phyloP scores from a whole-genome alignment of 1,140 invertebrate species.

The Carcinoscorpius rotundicauda region DNA sequence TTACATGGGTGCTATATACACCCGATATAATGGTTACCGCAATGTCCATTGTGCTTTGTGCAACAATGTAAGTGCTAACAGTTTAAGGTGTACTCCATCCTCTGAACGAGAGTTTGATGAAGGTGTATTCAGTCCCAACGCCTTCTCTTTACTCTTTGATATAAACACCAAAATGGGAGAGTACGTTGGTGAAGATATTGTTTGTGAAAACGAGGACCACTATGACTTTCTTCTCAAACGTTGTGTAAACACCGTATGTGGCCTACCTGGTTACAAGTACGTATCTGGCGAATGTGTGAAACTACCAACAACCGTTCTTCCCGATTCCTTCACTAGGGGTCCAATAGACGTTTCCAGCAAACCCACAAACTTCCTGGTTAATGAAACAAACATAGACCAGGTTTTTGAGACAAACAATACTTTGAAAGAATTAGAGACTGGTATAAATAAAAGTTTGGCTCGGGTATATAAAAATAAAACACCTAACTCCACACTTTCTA shows the following conservation, averaged over 20 bases:
- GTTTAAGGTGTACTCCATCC: constrained; percentile 29
- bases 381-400: background rate
- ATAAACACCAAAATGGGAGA: constrained; percentile 28
- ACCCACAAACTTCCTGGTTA: background rate
- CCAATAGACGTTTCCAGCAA: no score
- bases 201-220: constrained; percentile 29
- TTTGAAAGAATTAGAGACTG: background rate
- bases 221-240: constrained; percentile 42
- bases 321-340: background rate
- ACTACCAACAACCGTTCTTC: background rate
- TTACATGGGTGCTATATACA: constrained; percentile 6
- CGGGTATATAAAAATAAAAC: background rate
- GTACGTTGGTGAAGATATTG: constrained; percentile 30
- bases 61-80: constrained; percentile 35
- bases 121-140: constrained; percentile 33
- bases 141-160: constrained; percentile 43
- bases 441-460: background rate
- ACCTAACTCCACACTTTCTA: no score
- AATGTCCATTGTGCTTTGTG: constrained; percentile 47
- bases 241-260: constrained; percentile 24
- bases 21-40: constrained; percentile 29
- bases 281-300: background rate
- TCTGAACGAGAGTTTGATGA: constrained; percentile 22
- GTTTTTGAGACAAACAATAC: background rate
- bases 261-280: background rate